Evolutionary conservation across 2,797 vertebrate genomes (phyloP), one percentile per base, ranked within the genome.

Genomic region (Vireo griseus): DNA sequence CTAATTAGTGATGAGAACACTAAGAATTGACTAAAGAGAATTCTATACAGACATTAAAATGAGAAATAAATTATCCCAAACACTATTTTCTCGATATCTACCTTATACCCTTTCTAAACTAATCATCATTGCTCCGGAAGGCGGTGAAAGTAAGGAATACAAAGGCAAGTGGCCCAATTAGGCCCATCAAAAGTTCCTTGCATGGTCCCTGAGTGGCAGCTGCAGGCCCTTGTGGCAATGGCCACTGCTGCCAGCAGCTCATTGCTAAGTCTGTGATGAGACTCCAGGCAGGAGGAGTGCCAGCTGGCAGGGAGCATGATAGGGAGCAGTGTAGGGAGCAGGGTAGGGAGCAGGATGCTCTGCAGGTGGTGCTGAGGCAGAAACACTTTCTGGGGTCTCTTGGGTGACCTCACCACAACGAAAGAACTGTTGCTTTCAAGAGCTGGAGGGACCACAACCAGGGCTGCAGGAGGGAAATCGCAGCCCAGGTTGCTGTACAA

Each of bases 61-160:
- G 26, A 59, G 35, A 44, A 83, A 78, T 39, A 50, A 67, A 55
- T 77, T 0, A 69, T 39, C 24, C 20, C 26, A 39, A 69, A 10
- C 31, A 26, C 11, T 16, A 0, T 22, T 86, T 83, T 44, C 45
- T 50, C 35, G 22, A 57, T 59, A 52, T 12, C 37, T 54, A 6
- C 10, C 7, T 57, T 74, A 44, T 39, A 72, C 29, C 16, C 7
- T 68, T 65, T 47, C 55, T 67, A 71, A 87, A 71, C 22, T 14
- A 50, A 48, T 18, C 45, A 8, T 1, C 51, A 11, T 7, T 52
- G 16, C 48, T 82, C 83, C 74, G 67, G 25, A 55, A 35, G 33
- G 47, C 0, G 0, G 21, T 15, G 28, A 42, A 31, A 15, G 13
- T 54, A 22, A 85, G 48, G 52, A 77, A 22, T 19, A n/a, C 0